Percentiles rank a stretch among this genome's conserved stretches.
Evolutionary conservation across 2,888 invertebrate species (phyloP).

Genomic region (Cyaniris semiargus): DNA sequence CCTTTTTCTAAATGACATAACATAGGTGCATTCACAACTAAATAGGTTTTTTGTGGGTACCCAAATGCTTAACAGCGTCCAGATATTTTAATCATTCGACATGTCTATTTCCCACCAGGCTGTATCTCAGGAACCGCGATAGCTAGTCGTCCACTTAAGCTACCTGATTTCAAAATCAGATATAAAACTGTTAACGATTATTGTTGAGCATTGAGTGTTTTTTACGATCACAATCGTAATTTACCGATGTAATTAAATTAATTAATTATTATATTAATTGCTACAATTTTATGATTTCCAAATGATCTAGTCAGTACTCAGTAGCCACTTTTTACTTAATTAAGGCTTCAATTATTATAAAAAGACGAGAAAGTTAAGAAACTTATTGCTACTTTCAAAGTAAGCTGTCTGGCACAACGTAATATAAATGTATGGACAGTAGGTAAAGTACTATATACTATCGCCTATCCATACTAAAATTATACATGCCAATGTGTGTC

Average conservation of each 20-base stretch:
- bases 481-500: no score
- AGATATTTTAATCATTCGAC: no score
- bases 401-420: not conserved
- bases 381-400: not conserved
- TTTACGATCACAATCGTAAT: not conserved
- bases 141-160: not conserved
- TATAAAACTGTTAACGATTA: not conserved
- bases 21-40: no score
- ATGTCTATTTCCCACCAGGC: not conserved
- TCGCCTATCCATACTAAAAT: not conserved
- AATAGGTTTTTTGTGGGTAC: no score
- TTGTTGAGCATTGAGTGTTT: not conserved
- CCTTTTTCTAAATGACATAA: no score
- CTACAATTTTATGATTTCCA: not conserved
- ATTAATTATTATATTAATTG: not conserved
- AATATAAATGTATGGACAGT: not conserved
- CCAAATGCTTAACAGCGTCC: no score
- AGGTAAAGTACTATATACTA: no score
- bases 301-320: not conserved
- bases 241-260: not conserved
- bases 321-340: not conserved
- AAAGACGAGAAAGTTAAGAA: not conserved
- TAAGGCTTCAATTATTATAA: not conserved
- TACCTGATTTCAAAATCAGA: not conserved
- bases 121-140: not conserved